Base-by-base conservation (phyloP, 2,797 vertebrate genomes). In the Miichthys miiuy region DNA sequence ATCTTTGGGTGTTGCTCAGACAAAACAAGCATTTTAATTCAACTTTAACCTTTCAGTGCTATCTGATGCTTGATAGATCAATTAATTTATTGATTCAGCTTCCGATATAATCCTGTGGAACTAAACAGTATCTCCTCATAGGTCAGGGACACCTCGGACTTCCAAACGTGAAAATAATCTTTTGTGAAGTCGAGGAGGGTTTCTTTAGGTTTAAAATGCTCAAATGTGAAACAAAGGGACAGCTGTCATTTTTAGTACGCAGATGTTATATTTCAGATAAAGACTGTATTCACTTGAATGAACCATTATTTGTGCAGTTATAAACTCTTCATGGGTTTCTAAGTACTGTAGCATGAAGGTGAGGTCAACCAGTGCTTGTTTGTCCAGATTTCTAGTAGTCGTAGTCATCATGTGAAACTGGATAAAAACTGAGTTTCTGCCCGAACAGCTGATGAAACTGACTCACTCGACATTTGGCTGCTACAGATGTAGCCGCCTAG, bases 401-500 rank as follows among this genome's bases (percentile, higher is more conserved):
- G 2, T 16, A 10, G 1, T 67, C 42, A 42, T 54, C 30, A 46
- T 38, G 38, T 47, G 17, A 48, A 54, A 46, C 25, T 75, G 55
- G 21, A 42, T 67, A 16, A 46, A 72, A 46, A 18, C 17, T 18
- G 38, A 4, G 25, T 56, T 62, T 23, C 21, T 67, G 61, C 41
- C 23, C 0, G 6, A 20, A 30, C 2, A 11, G 30, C 48, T 56
- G 56, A 38, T 46, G 17, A 34, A 48, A 7, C 18, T 25, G 47
- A 77, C 9, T 72, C 48, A 34, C 21, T 72, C 68, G 38, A n/a
- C 55, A 44, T 66, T 66, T 80, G 67, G 55, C 66, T 70, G 25
- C 16, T 23, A 20, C 34, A 38, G 42, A 44, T 44, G 42, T 4
- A 44, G 42, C 42, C 34, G 34, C 34, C 34, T 38, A 38, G 34